Conservation (phyloP, 2,113 vertebrate genomes). For the Atlantisia rogersi region DNA sequence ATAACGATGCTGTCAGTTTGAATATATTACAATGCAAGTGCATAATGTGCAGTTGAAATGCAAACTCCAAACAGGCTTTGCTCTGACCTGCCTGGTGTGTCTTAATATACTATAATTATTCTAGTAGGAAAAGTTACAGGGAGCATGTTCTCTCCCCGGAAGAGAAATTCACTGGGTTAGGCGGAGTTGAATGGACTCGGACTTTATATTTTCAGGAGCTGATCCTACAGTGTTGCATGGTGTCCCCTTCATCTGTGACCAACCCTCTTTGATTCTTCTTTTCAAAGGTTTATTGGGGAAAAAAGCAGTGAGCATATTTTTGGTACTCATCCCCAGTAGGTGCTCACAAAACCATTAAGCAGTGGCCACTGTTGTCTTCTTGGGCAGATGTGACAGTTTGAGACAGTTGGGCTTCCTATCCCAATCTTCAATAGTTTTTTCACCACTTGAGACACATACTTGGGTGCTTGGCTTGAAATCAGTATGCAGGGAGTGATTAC, state of each 20-base stretch:
- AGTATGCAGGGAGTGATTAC: neutral
- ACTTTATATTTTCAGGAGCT: neutral
- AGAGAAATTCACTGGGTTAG: neutral
- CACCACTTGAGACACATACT: neutral
- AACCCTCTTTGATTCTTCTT: neutral
- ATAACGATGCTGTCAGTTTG: constrained; percentile 28
- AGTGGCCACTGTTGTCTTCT: neutral
- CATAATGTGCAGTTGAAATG: constrained; percentile 31
- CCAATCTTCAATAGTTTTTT: neutral
- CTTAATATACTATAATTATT: constrained; percentile 40
- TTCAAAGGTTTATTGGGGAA: neutral
- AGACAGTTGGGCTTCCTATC: neutral
- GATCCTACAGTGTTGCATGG: neutral
- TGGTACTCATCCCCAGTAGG: neutral
- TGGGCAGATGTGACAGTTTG: neutral
- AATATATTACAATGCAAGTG: constrained; percentile 26
- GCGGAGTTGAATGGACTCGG: neutral
- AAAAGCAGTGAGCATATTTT: neutral
- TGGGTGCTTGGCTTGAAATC: neutral
- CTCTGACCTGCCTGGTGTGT: constrained; percentile 57
- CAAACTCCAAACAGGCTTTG: constrained; percentile 40
- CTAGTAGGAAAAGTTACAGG: neutral
- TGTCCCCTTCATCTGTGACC: neutral
- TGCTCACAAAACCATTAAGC: neutral
- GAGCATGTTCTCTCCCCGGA: neutral